Evolutionary conservation across 30 jellyfish, hydroid and myxozoan genomes (phyloP), one percentile per base, ranked within the genome.

Genomic region (Clytia hemisphaerica): DNA sequence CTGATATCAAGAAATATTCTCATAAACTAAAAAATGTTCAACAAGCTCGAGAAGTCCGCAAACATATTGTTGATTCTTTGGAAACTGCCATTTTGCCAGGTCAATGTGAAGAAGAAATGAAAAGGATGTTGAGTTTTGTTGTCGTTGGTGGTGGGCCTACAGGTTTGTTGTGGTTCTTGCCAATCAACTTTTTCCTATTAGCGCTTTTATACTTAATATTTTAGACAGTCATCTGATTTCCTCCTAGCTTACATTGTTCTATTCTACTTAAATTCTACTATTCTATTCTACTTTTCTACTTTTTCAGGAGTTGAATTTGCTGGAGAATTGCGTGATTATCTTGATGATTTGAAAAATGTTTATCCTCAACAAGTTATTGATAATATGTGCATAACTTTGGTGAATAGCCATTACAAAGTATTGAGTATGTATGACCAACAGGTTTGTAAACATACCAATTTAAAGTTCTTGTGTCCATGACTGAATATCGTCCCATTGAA

Each of bases 81-180:
- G 93, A 80, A 61, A 69, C 93, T 30, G 93, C 93, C 26, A 85
- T 85, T 12, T 58, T 69, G 42, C 93, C 93, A 1, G 93, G 85
- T 37, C 93, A 70, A 29, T 57, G 40, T 3, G 76, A 59, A 27
- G 71, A 75, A 31, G 93, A 80, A 59, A 72, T 69, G 32, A 22
- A 66, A n/a, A 32, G 93, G 32, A 75, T 80, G 42, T 54, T 80
- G 59, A 76, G 61, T 71, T 80, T 80, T 61, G 93, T 80, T 59
- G 93, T 80, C 26, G 93, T 80, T 26, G 93, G 93, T 36, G 93
- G 93, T 22, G 93, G 93, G 5, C 93, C 93, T 21, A 80, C 93
- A 54, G 93, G 93, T 78, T 29, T 32, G 59, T 38, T 1, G 14
- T 42, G 14, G 16, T 40, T 21, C 19, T 0, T 42, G 14, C 54